A percentile compares a stretch with the other conserved stretches of the same genome.
phyloP scores from a whole-genome alignment of 2,888 invertebrate species.

The Thyatira batis region DNA sequence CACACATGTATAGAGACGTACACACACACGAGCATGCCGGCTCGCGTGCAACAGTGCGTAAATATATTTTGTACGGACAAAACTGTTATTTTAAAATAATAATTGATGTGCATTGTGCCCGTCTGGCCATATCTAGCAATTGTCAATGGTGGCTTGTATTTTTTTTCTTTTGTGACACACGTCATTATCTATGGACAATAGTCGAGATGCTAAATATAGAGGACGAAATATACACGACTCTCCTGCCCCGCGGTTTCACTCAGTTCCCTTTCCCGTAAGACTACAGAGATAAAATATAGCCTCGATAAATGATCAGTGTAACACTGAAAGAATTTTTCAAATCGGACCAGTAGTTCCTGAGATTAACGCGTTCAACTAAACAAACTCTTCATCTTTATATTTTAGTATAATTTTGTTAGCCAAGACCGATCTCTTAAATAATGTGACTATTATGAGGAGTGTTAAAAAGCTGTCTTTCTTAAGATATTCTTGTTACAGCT shows the following conservation, averaged over 20 bases:
- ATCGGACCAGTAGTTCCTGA: too few species aligned
- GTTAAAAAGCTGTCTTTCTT: neutral
- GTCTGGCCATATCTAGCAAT: constrained; percentile 45
- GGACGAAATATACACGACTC: too few species aligned
- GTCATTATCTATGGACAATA: constrained; percentile 17
- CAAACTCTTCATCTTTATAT: too few species aligned
- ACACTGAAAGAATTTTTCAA: too few species aligned
- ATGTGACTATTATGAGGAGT: too few species aligned
- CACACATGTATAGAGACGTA: constrained; percentile 25
- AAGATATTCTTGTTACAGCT: neutral
- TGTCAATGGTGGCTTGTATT: constrained; percentile 59
- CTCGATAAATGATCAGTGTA: too few species aligned
- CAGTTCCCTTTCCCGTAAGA: too few species aligned
- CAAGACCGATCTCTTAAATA: too few species aligned
- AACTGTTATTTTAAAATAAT: constrained; percentile 82
- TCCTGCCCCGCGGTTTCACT: too few species aligned
- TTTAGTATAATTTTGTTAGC: too few species aligned
- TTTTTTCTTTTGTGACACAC: constrained; percentile 60
- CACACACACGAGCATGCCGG: constrained; percentile 15
- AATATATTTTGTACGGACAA: constrained; percentile 80
- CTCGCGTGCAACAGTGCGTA: constrained; percentile 62
- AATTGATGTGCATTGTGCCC: constrained; percentile 71
- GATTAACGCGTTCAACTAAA: too few species aligned
- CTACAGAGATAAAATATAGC: too few species aligned
- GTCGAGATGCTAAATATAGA: constrained; percentile 31